These are phyloP conservation scores for Pomatostomus ruficeps DNA, from an alignment of 2,113 vertebrate genomes.

Conservation along the genomic window DNA sequence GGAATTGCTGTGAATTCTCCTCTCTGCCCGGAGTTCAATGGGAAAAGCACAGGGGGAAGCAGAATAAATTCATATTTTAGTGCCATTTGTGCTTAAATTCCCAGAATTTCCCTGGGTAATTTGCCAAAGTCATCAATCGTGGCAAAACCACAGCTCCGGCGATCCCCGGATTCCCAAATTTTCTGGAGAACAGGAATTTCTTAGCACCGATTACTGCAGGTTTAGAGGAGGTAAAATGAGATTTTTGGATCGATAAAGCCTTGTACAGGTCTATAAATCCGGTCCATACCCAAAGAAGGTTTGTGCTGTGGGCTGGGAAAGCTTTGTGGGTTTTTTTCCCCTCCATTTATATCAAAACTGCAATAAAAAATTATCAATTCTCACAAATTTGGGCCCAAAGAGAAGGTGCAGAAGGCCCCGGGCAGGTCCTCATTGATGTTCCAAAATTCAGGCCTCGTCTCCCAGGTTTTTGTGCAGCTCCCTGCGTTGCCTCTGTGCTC, in stretches of 20 bases:
- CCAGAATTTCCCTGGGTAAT: background rate
- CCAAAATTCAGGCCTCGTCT: background rate
- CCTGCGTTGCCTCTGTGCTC: background rate
- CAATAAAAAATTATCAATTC: background rate
- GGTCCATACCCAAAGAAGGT: background rate
- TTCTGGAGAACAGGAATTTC: background rate
- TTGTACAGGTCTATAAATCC: background rate
- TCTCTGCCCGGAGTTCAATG: fast-evolving
- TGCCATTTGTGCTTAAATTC: fast-evolving
- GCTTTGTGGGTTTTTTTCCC: fast-evolving
- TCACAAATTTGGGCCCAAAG: background rate
- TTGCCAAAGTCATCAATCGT: background rate
- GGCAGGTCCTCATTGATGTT: background rate
- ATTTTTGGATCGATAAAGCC: background rate
- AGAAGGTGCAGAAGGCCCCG: background rate
- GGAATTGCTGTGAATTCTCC: fast-evolving
- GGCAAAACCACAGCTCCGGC: fast-evolving
- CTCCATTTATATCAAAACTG: fast-evolving
- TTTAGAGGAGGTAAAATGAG: fast-evolving
- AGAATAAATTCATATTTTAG: background rate
- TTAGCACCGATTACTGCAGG: background rate
- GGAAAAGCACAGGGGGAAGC: background rate
- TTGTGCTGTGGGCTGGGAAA: background rate
- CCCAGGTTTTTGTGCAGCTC: background rate
- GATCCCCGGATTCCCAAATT: fast-evolving